Percentiles rank a stretch among this genome's conserved stretches.
Conservation (phyloP, 2,113 vertebrate genomes). For the Gallinago media region DNA sequence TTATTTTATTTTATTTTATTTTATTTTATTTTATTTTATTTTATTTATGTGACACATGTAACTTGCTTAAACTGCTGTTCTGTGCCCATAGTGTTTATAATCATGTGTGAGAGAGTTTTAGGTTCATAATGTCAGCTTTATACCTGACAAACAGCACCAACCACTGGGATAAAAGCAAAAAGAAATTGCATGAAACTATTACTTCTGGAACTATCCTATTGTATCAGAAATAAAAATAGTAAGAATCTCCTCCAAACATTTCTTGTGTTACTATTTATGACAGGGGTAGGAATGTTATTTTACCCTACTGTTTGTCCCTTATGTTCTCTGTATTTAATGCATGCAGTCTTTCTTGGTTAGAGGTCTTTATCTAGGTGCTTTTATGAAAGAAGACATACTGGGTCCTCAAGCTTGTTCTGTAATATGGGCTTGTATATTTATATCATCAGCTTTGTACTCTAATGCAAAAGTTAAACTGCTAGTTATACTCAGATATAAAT, state of each 20-base stretch:
- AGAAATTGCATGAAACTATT: background rate
- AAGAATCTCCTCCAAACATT: background rate
- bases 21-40: background rate
- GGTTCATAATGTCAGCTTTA: background rate
- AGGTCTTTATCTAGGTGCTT: background rate
- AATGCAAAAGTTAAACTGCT: background rate
- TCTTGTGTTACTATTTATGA: background rate
- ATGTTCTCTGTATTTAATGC: background rate
- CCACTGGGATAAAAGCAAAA: background rate
- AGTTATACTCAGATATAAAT: background rate
- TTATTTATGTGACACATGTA: background rate
- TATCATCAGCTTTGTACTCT: background rate
- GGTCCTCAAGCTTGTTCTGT: background rate
- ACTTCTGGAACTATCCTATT: background rate
- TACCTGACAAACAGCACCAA: background rate
- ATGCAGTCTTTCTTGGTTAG: background rate
- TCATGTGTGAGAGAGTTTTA: background rate
- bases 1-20: background rate
- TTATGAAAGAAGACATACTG: background rate
- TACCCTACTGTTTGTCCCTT: background rate
- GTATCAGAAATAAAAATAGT: background rate
- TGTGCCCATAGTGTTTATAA: background rate
- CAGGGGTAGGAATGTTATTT: background rate
- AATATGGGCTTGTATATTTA: background rate
- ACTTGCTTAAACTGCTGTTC: background rate